Evolutionary conservation across 2,113 vertebrate genomes (phyloP).

Genomic region (Romanogobio albipinnatus): DNA sequence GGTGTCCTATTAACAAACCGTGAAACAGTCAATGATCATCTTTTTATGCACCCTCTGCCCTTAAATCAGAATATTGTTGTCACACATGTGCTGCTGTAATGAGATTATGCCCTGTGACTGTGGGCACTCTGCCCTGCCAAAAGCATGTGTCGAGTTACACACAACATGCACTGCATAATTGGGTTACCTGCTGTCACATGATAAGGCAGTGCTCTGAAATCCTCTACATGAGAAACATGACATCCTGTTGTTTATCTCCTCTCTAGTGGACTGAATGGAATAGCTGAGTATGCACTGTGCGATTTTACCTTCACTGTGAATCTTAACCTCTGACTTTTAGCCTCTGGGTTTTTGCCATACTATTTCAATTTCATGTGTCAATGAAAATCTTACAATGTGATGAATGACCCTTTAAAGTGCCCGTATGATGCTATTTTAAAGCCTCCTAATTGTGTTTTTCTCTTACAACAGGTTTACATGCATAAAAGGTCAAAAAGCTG

Average conservation of each 20-base stretch:
- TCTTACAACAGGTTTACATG: no score
- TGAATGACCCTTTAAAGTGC: neutral
- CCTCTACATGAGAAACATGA: neutral
- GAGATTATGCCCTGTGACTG: conserved; percentile 24
- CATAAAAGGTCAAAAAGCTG: no score
- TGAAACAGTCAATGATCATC: neutral
- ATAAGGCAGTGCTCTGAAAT: conserved; percentile 20
- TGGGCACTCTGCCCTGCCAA: conserved; percentile 19
- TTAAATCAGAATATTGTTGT: conserved; percentile 2
- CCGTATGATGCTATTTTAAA: no score
- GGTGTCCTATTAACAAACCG: neutral
- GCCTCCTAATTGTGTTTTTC: no score
- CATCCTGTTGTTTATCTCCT: neutral
- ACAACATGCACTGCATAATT: conserved; percentile 34
- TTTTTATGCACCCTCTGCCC: conserved; percentile 3
- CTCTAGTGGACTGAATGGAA: neutral
- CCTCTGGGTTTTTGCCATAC: neutral
- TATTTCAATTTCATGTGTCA: neutral
- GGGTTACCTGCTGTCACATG: conserved; percentile 42
- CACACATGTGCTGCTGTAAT: neutral
- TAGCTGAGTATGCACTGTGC: neutral
- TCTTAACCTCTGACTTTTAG: neutral
- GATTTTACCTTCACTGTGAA: neutral
- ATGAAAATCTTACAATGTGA: neutral
- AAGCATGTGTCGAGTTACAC: conserved; percentile 16